phyloP scores from a whole-genome alignment of 2,797 vertebrate species.

The Carapus acus region DNA sequence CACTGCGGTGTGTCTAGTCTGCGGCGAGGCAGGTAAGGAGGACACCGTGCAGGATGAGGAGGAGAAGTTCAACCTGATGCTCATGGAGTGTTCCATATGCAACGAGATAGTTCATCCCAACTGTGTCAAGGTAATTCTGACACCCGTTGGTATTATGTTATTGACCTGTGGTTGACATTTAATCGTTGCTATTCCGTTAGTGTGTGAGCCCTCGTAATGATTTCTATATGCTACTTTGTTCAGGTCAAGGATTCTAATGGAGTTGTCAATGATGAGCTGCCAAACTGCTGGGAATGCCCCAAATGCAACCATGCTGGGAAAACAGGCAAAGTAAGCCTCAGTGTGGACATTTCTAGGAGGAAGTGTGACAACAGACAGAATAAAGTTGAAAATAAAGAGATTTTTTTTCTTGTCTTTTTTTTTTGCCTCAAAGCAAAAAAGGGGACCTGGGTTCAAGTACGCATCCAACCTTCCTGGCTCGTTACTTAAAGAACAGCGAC shows the following conservation, averaged over 20 bases:
- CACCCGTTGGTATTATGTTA: neutral
- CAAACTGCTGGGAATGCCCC: slow-evolving; percentile 99
- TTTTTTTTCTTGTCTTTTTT: slow-evolving; percentile 74
- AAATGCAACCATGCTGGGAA: slow-evolving; percentile 97
- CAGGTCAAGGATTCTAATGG: slow-evolving; percentile 92
- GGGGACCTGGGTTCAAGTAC: slow-evolving; percentile 97
- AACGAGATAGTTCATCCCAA: slow-evolving; percentile 95
- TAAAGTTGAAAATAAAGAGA: slow-evolving; percentile 96
- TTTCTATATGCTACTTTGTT: slow-evolving; percentile 22
- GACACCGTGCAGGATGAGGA: slow-evolving; percentile 90
- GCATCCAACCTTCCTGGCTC: slow-evolving; percentile 96
- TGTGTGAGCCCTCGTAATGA: neutral
- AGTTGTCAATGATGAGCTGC: slow-evolving; percentile 92
- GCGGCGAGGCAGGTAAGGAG: slow-evolving; percentile 93
- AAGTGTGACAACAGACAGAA: no score
- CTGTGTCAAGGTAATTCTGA: slow-evolving; percentile 85
- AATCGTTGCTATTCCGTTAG: neutral
- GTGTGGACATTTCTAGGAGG: no score
- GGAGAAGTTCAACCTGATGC: slow-evolving; percentile 91
- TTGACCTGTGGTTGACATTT: neutral
- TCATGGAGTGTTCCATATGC: slow-evolving; percentile 98
- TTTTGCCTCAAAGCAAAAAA: slow-evolving; percentile 99
- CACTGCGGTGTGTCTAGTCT: slow-evolving; percentile 92
- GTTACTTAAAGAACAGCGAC: slow-evolving; percentile 86
- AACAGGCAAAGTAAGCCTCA: slow-evolving; percentile 96